phyloP scores from a whole-genome alignment of 2,888 invertebrate species.

The Calameuta idolon region DNA sequence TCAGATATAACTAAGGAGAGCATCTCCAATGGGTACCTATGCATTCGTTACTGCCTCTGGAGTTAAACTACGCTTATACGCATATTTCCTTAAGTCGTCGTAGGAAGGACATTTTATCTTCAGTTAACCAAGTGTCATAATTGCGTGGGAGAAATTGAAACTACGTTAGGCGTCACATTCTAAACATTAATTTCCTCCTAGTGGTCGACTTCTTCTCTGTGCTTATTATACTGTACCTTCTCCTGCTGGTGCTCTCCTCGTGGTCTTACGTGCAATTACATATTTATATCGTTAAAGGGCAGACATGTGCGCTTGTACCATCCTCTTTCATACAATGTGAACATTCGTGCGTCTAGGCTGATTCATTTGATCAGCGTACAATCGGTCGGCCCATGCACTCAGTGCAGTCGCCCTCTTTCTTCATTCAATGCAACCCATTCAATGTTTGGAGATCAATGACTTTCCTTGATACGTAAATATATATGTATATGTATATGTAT shows the following conservation, averaged over 20 bases:
- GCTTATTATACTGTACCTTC: not conserved
- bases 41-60: not conserved
- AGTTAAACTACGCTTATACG: not conserved
- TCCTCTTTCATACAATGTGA: not conserved
- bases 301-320: not conserved
- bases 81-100: not conserved
- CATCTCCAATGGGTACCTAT: not conserved
- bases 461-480: no score
- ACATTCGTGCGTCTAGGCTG: not conserved
- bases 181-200: not conserved
- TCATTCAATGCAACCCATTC: not conserved
- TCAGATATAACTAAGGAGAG: not conserved
- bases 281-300: not conserved
- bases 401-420: not conserved
- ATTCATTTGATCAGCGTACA: not conserved
- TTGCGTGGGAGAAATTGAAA: not conserved
- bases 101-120: not conserved
- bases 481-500: no score
- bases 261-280: not conserved
- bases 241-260: not conserved
- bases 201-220: not conserved
- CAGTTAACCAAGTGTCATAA: not conserved
- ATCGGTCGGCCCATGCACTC: not conserved
- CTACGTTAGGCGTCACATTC: not conserved
- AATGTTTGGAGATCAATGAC: not conserved